A percentile compares a stretch with the other conserved stretches of the same genome.
Evolutionary conservation across 2,797 vertebrate genomes (phyloP).

Genomic region (Rhincodon typus): DNA sequence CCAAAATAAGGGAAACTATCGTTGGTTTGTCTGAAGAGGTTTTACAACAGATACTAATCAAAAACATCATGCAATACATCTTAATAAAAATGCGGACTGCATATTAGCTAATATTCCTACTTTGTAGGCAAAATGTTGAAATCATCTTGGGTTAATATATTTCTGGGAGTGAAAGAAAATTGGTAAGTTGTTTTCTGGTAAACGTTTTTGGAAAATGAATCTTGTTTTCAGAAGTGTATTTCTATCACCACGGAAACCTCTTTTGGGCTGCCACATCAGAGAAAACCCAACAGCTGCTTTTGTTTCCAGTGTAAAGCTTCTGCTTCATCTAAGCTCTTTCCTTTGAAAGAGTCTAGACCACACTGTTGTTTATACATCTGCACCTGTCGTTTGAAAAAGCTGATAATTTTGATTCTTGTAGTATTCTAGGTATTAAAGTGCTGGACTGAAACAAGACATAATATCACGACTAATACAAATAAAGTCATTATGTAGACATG

Average conservation of each 20-base stretch:
- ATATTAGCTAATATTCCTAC: background rate
- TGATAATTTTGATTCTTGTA: conserved; percentile 14
- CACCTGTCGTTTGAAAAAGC: conserved; percentile 32
- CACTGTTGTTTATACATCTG: conserved; percentile 16
- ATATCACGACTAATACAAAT: conserved; percentile 24
- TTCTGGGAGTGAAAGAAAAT: background rate
- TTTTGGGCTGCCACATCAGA: conserved; percentile 65
- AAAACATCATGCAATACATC: background rate
- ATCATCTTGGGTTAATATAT: background rate
- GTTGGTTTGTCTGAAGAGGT: background rate
- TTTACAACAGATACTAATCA: background rate
- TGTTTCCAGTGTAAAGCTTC: conserved; percentile 52
- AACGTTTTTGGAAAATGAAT: conserved; percentile 57
- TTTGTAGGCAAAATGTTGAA: background rate
- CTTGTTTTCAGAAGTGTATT: conserved; percentile 77
- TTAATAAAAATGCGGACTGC: background rate
- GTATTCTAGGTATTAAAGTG: conserved; percentile 14
- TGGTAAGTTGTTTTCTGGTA: background rate
- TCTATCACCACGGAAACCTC: conserved; percentile 72
- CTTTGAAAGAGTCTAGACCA: conserved; percentile 33
- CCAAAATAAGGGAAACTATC: conserved; percentile 21
- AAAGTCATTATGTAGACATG: background rate
- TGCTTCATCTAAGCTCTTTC: conserved; percentile 32
- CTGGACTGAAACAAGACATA: background rate
- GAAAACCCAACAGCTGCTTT: conserved; percentile 68